phyloP scores from a whole-genome alignment of 2,888 invertebrate genomes.

The Scaeva pyrastri region DNA sequence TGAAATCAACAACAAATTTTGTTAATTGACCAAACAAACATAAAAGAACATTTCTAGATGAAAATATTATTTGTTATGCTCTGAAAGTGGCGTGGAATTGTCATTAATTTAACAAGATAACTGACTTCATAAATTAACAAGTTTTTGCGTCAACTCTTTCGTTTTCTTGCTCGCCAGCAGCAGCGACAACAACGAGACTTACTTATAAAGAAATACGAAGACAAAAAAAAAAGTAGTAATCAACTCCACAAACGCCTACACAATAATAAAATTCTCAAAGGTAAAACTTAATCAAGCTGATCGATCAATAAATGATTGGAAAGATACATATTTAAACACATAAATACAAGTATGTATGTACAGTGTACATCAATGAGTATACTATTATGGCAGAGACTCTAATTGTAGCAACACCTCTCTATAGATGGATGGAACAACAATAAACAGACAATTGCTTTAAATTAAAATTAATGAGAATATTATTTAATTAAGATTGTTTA shows the following conservation, averaged over 20 bases:
- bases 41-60: background rate
- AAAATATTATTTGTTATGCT: background rate
- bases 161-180: background rate
- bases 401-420: slow-evolving; percentile 66
- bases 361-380: background rate
- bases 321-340: slow-evolving; percentile 39
- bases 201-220: slow-evolving; percentile 4
- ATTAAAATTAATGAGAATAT: slow-evolving; percentile 71
- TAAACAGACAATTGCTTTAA: slow-evolving; percentile 60
- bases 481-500: slow-evolving; percentile 65
- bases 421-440: slow-evolving; percentile 44
- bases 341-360: background rate
- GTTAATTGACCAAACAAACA: background rate
- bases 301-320: slow-evolving; percentile 53
- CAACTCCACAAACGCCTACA: slow-evolving; percentile 52
- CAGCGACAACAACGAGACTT: no score
- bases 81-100: background rate
- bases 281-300: slow-evolving; percentile 49
- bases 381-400: slow-evolving; percentile 63
- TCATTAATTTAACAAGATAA: slow-evolving; percentile 31
- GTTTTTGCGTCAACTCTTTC: slow-evolving; percentile 66
- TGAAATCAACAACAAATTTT: slow-evolving; percentile 6
- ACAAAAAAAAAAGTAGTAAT: slow-evolving; percentile 21
- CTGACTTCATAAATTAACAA: slow-evolving; percentile 52
- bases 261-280: background rate